These are phyloP conservation scores for Bambusicola thoracicus DNA, from an alignment of 2,113 vertebrate genomes.

Conservation along the genomic window DNA sequence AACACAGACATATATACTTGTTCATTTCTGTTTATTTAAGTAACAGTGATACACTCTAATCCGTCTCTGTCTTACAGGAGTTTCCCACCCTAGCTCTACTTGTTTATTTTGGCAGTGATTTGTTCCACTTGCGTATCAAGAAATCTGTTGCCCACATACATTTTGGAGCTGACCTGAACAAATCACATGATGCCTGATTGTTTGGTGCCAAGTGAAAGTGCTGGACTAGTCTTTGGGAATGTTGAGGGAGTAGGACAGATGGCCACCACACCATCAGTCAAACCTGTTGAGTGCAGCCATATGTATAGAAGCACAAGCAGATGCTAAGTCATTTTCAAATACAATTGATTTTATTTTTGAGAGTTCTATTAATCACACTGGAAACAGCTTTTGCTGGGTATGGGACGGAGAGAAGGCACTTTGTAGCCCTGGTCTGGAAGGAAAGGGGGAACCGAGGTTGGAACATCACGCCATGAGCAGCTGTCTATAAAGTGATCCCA, in stretches of 20 bases:
- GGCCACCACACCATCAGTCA: not conserved
- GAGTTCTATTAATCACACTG: not conserved
- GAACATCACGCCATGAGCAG: not conserved
- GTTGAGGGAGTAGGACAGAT: not conserved
- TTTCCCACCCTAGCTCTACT: not conserved
- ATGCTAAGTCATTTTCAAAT: not conserved
- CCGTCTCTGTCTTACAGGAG: not conserved
- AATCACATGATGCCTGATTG: accelerated
- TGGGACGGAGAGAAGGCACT: not conserved
- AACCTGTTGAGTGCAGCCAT: not conserved
- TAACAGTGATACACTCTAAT: not conserved
- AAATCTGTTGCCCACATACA: not conserved
- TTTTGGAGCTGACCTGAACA: not conserved
- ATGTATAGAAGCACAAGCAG: not conserved
- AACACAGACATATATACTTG: not conserved
- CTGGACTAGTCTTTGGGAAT: not conserved
- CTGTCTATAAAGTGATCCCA: not conserved
- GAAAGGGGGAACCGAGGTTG: not conserved
- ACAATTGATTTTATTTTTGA: not conserved
- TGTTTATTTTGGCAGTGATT: not conserved
- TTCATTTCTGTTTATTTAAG: not conserved
- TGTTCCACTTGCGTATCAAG: not conserved
- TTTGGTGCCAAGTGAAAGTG: not conserved
- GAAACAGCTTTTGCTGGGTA: not conserved
- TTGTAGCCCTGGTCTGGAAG: not conserved